A percentile compares a stretch with the other conserved stretches of the same genome.
Evolutionary conservation across 2,888 invertebrate species (phyloP).

Genomic region (Drosophila recens): DNA sequence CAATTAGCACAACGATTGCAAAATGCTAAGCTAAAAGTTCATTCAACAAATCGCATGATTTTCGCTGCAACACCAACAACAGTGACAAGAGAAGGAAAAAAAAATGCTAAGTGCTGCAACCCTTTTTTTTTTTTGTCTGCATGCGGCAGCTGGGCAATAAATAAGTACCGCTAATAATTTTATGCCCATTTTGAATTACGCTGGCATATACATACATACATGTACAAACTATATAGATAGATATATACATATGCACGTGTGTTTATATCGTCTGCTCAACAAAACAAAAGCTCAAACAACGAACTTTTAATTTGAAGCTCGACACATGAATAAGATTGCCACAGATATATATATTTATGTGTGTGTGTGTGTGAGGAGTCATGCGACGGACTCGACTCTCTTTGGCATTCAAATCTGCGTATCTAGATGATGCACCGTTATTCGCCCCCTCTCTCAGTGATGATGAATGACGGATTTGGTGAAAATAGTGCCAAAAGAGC

Average conservation of each 20-base stretch:
- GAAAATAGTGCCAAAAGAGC: slow-evolving; percentile 49
- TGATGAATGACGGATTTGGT: slow-evolving; percentile 23
- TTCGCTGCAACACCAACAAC: slow-evolving; percentile 24
- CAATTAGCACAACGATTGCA: slow-evolving; percentile 49
- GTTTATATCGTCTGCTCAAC: slow-evolving; percentile 26
- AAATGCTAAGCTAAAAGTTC: slow-evolving; percentile 24
- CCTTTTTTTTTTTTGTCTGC: slow-evolving; percentile 49
- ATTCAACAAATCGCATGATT: slow-evolving; percentile 35
- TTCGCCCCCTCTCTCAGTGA: slow-evolving; percentile 13
- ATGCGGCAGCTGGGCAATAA: slow-evolving; percentile 54
- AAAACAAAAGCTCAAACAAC: slow-evolving; percentile 31
- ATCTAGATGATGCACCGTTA: slow-evolving; percentile 49
- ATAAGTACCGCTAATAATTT: slow-evolving; percentile 46
- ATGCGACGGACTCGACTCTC: slow-evolving; percentile 21
- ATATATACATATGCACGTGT: slow-evolving; percentile 42
- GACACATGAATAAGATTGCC: slow-evolving; percentile 34
- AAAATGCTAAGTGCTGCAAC: slow-evolving; percentile 46
- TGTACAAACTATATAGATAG: slow-evolving; percentile 14
- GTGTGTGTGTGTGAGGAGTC: slow-evolving; percentile 13
- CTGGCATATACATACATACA: slow-evolving; percentile 4
- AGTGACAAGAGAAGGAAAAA: slow-evolving; percentile 3
- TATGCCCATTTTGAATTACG: slow-evolving; percentile 52
- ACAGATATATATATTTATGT: slow-evolving; percentile 12
- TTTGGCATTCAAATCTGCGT: slow-evolving; percentile 38
- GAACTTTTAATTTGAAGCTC: slow-evolving; percentile 32